Base-by-base conservation (phyloP, 92 coral and sea anemone genomes). In the Palythoa grandiflora region DNA sequence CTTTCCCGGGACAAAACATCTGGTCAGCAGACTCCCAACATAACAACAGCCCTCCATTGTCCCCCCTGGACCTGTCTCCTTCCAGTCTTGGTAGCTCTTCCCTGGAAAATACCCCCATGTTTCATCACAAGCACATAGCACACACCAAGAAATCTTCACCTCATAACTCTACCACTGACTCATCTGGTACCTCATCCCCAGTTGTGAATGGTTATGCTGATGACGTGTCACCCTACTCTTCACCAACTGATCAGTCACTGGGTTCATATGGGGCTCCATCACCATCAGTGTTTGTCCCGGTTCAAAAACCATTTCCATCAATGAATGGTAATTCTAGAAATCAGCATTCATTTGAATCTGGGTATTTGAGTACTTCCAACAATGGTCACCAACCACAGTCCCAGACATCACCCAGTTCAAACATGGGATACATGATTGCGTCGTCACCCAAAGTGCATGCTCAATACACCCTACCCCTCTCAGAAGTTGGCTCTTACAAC, bases 211-310 rank as follows among this genome's bases (percentile, higher is more conserved):
- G 99, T 71, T 97, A 89, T 65, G 85, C 79, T 84, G 98, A 95
- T 70, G 96, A 95, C 16, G 95, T 94, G 63, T 97, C 99, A 68
- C 99, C 99, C 0, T 94, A 92, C 73, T 93, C 96, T 66, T 97
- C 99, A 10, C 98, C 99, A 21, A 93, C 97, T 78, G 98, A 96
- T 28, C 98, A 95, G 77, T 91, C 91, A 5, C 85, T 93, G 80
- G 92, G 96, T 54, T 93, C 98, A 13, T 94, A 89, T 39, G 91
- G 94, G 71, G 93, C 93, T 9, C 92, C 89, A 12, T 92, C 96
- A 40, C 93, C 86, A 38, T 87, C 95, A 50, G 66, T 93, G 73
- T 95, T 95, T 83, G 93, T 95, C 68, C 98, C 98, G 13, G 94
- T 95, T 50, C 92, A 95, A 74, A 95, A 95, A 60, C 86, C 61